Evolutionary conservation across 2,797 vertebrate genomes (phyloP), one percentile per base, ranked within the genome.

Genomic region (Erethizon dorsatum): DNA sequence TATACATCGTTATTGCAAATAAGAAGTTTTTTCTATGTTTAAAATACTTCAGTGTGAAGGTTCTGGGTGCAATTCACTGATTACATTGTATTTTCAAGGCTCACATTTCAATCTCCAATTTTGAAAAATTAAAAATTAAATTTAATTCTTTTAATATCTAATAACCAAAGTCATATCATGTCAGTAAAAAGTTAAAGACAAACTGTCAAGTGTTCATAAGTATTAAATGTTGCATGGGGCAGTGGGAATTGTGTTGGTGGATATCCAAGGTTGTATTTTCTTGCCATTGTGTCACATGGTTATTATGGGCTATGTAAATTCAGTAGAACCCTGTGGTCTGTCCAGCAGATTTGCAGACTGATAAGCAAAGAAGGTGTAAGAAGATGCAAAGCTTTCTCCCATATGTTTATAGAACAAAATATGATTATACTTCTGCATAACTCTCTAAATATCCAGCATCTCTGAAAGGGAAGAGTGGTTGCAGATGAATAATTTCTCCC

Each of bases 381-480:
- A n/a, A n/a, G n/a, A n/a, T n/a, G n/a, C n/a, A n/a, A 22, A 17
- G 9, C 84, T 75, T 78, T 31, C 5, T 18, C 7, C 45, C 6
- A 1, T 17, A 56, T 28, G 54, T 24, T 83, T 45, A 54, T 41
- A n/a, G 41, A 7, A 14, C 6, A 45, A 20, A 78, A 8, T 22
- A 57, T 2, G 13, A 1, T 14, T 2, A 0, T 1, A 11, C 1
- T 26, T 83, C 37, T 59, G 33, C 1, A 1, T 10, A 14, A 22
- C n/a, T 6, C 61, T 57, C 61, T 61, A 71, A 77, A 57, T 47
- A 13, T 45, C 28, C 83, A 45, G 56, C 4, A 6, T 12, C 45
- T 63, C 77, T 9, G 0, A 33, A 57, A 28, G 11, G 26, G 1
- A 54, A 5, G 26, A 61, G 73, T n/a, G 5, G 1, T 37, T 0